These are phyloP conservation scores for Drosophila borborema DNA, from an alignment of 2,888 invertebrate genomes.

Conservation along the genomic window DNA sequence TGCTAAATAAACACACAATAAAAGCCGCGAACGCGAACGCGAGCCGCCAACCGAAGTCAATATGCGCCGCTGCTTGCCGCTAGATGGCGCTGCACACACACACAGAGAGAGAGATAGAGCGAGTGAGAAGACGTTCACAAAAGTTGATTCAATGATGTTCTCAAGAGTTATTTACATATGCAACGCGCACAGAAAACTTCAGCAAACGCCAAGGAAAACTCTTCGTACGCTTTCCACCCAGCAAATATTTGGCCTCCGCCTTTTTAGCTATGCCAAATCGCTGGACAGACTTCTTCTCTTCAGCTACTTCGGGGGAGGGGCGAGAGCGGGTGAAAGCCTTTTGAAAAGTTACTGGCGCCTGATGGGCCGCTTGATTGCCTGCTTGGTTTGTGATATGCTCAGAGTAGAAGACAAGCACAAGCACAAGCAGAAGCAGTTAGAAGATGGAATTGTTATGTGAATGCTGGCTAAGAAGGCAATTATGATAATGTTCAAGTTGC, in stretches of 20 bases:
- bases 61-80: constrained; percentile 32
- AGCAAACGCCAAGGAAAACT: constrained; percentile 50
- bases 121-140: constrained; percentile 34
- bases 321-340: constrained; percentile 17
- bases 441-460: constrained; percentile 33
- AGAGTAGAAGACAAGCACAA: constrained; percentile 24
- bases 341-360: constrained; percentile 56
- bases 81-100: constrained; percentile 18
- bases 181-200: constrained; percentile 58
- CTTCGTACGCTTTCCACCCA: constrained; percentile 27
- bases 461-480: constrained; percentile 50
- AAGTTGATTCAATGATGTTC: constrained; percentile 73
- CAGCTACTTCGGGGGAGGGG: neutral
- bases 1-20: constrained; percentile 82
- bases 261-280: constrained; percentile 62
- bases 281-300: constrained; percentile 38
- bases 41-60: constrained; percentile 52
- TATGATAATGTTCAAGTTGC: constrained; percentile 61
- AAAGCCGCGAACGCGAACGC: constrained; percentile 56
- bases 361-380: constrained; percentile 61
- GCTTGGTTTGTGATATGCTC: constrained; percentile 33
- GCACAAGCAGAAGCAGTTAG: constrained; percentile 36
- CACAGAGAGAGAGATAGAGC: constrained; percentile 7
- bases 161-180: constrained; percentile 78
- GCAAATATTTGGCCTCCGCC: constrained; percentile 58